phyloP scores from a whole-genome alignment of 2,113 vertebrate genomes.

The Gadus chalcogrammus region DNA sequence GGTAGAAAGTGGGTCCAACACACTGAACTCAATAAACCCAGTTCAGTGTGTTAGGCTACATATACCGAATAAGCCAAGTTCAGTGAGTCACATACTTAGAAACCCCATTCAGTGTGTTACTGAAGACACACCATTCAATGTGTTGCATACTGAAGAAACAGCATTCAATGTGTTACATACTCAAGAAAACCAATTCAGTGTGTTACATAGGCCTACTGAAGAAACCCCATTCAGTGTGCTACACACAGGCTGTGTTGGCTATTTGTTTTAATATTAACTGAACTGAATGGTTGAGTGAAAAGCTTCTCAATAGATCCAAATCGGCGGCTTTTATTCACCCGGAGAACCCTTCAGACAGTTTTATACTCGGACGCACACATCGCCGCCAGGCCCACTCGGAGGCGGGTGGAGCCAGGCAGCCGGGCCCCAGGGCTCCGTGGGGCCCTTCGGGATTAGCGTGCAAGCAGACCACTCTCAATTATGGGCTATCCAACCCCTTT shows the following conservation, averaged over 20 bases:
- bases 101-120: neutral
- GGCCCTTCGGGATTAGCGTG: slow-evolving; percentile 73
- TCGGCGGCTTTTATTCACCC: too few relatives aligned
- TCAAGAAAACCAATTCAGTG: too few relatives aligned
- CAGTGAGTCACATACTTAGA: neutral
- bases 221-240: too few relatives aligned
- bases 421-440: slow-evolving; percentile 41
- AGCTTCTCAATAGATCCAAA: too few relatives aligned
- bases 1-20: too few relatives aligned
- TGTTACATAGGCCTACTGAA: too few relatives aligned
- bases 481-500: slow-evolving; percentile 42
- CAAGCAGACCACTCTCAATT: slow-evolving; percentile 68
- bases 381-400: slow-evolving; percentile 35
- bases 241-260: too few relatives aligned
- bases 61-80: neutral
- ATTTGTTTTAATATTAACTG: too few relatives aligned
- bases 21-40: neutral
- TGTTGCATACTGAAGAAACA: neutral
- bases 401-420: slow-evolving; percentile 38
- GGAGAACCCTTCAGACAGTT: too few relatives aligned
- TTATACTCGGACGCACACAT: too few relatives aligned
- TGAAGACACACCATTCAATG: neutral
- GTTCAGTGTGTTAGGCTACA: neutral
- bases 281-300: too few relatives aligned
- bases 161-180: too few relatives aligned